Evolutionary conservation across 1,140 invertebrate genomes (phyloP), one percentile per base, ranked within the genome.

Genomic region (Lasioglossum albipes): DNA sequence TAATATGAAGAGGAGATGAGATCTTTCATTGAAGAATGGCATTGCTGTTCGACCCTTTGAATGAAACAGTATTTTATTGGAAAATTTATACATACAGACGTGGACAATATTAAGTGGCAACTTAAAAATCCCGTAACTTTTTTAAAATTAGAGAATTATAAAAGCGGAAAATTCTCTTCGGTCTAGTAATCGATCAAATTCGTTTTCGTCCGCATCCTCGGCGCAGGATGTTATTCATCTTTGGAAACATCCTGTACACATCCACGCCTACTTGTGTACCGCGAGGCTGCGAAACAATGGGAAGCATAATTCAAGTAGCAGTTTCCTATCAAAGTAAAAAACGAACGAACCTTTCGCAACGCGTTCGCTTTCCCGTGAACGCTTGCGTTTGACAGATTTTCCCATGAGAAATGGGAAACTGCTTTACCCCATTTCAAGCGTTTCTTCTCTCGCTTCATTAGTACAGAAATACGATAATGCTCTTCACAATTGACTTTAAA

Each of bases 241-340:
- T 75, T 52, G 49, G 61, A 75, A 52, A 45, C 72, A 75, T 75
- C 72, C 59, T 75, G 72, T 52, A 62, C 12, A 49, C 22, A 65
- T 54, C 65, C 42, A 75, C 72, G 27, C 42, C 49, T 31, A 75
- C 18, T 0, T 42, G 64, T 42, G 18, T 42, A 66, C 61, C 27
- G 9, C 45, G 18, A 49, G 2, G 10, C 61, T 42, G 3, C 13
- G 42, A 65, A 75, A 75, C 72, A 75, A 75, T 75, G 72, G 72
- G 22, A 64, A 31, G 61, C 42, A 65, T 65, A 75, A 75, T 65
- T 75, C 42, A 52, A 75, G 31, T 45, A 45, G 72, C 27, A n/a
- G 59, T 41, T 66, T 22, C 42, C 61, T 65, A 49, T 75, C 61
- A 42, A 65, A 36, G 27, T 9, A 64, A 74, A 62, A 74, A 62